Base-by-base conservation (phyloP, 1,140 invertebrate species). In the Meloidogyne hapla region DNA sequence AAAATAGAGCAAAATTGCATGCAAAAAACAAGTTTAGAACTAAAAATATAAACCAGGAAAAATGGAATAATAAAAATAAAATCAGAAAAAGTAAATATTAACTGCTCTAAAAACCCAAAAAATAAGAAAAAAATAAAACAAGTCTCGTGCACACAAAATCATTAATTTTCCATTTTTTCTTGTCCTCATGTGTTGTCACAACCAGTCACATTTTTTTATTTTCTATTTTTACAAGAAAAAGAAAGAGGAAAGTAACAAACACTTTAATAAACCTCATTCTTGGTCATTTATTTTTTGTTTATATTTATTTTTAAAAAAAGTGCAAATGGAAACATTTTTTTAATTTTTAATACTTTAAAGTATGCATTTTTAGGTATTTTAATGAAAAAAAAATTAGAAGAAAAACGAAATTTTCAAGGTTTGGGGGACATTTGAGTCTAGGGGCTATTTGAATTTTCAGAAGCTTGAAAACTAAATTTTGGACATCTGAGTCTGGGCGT, bases 121-220 rank as follows among this genome's bases (percentile, higher is more conserved):
- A 56, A 56, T 56, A 18, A 56, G 18, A 8, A 21, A 15, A 42
- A 42, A 42, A 42, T 8, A 56, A 56, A 56, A 56, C 48, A 56
- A 56, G 48, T 56, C 48, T 56, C 48, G 48, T 56, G 48, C 48
- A 56, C 48, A 56, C 18, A 56, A 56, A 56, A 56, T 56, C 48
- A 56, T 56, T 48, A n/a, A 56, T 5, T 56, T 56, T 56, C 5
- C 6, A n/a, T 56, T 56, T 45, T n/a, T 33, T 33, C 12, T 56
- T n/a, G 12, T 56, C 48, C 48, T 56, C 48, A 56, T 56, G n/a
- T 56, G 48, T 56, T 56, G 48, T 56, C 48, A 56, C 48, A n/a
- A 56, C 18, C n/a, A 56, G 48, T 56, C 48, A 56, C 18, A 56
- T 56, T 56, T 56, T 56, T 2, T 15, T 45, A 45, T 45, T 45